phyloP scores from a whole-genome alignment of 2,888 invertebrate species.

The Drosophila emarginata region DNA sequence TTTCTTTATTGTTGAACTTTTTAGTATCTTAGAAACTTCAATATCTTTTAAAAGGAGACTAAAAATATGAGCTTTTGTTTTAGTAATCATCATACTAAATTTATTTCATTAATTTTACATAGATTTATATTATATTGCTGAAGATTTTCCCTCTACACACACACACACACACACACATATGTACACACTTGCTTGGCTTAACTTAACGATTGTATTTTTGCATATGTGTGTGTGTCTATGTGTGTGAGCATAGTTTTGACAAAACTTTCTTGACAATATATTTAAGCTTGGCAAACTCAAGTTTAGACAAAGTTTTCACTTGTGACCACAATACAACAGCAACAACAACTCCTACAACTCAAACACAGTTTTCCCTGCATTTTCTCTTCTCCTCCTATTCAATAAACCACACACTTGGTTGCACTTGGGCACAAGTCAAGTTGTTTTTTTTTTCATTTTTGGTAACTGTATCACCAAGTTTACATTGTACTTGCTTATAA shows the following conservation, averaged over 20 bases:
- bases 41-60: background rate
- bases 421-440: constrained; percentile 35
- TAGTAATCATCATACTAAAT: background rate
- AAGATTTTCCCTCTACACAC: background rate
- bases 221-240: background rate
- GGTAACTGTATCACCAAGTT: constrained; percentile 34
- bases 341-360: constrained; percentile 26
- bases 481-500: constrained; percentile 40
- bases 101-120: background rate
- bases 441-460: background rate
- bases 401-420: constrained; percentile 32
- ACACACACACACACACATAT: background rate
- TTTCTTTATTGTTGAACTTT: background rate
- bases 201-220: background rate
- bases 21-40: background rate
- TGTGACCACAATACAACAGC: constrained; percentile 53
- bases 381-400: background rate
- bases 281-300: constrained; percentile 35
- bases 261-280: constrained; percentile 42
- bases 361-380: background rate
- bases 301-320: constrained; percentile 67
- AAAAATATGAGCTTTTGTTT: background rate
- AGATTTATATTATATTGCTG: constrained; percentile 1
- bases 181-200: background rate
- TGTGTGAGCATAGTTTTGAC: background rate